Evolutionary conservation across 2,797 vertebrate species (phyloP).

Genomic region (Catharus ustulatus): DNA sequence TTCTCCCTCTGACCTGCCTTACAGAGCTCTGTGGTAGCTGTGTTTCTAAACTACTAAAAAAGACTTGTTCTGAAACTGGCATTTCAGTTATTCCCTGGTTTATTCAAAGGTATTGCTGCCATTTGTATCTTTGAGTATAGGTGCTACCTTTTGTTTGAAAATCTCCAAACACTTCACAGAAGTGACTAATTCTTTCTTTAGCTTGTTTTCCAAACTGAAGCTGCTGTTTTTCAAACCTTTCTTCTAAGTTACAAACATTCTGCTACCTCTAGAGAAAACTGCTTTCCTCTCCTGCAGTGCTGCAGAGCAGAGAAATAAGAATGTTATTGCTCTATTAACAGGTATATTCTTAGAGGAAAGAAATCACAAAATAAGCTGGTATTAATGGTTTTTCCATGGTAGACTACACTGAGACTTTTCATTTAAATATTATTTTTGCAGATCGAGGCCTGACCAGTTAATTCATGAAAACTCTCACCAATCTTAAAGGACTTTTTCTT

Average conservation of each 20-base stretch:
- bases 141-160: background rate
- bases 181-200: background rate
- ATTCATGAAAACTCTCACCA: background rate
- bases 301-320: background rate
- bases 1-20: background rate
- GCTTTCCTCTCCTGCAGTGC: background rate
- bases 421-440: background rate
- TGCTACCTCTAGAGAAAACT: background rate
- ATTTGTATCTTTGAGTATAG: background rate
- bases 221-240: background rate
- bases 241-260: background rate
- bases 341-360: background rate
- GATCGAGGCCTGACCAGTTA: background rate
- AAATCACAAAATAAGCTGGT: background rate
- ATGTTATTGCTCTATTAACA: background rate
- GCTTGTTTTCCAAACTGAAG: background rate
- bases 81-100: background rate
- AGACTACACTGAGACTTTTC: background rate
- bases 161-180: background rate
- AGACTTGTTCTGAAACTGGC: background rate
- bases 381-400: background rate
- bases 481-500: background rate
- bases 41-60: background rate
- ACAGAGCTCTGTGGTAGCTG: background rate
- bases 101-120: background rate